Base-by-base conservation (phyloP, 2,113 vertebrate genomes). In the Phylloscopus whistleri region DNA sequence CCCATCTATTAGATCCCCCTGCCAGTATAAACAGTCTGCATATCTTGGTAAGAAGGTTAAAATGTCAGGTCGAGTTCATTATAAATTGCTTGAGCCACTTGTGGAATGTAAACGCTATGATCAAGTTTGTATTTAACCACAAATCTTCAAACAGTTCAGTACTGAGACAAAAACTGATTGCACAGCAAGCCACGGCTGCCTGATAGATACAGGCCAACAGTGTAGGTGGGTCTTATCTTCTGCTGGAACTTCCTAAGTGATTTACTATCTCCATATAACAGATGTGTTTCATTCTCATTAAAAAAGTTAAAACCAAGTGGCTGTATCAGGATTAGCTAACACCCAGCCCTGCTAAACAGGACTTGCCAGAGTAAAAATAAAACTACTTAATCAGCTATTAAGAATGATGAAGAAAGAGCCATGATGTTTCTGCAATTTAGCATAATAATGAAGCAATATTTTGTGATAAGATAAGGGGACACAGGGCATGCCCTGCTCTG, bases 41-140 rank as follows among this genome's bases (percentile, higher is more conserved):
- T 86, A 88, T 66, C 52, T 90, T 91, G 51, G 72, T 84, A 80
- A 93, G 51, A 74, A 93, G 67, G 63, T 86, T 90, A 80, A 94
- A 94, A 91, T 66, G 72, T 78, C 74, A 82, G 37, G 44, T 83
- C 24, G 52, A 93, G 64, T 75, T 88, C 7, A 41, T 70, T 88
- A 91, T 52, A 88, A 94, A 83, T 55, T 44, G 24, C 74, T 81
- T 68, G n/a, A 74, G 78, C 39, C n/a, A 46, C n/a, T 76, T 70
- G 31, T 72, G 56, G 90, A 94, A 95, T 67, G 64, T 63, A 88
- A 92, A 81, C 60, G 70, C 22, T 52, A 30, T 23, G 55, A 77
- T 48, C 53, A n/a, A 88, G 17, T 88, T 83, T 73, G 51, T 60
- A 63, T 94, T 93, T 90, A 84, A 59, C 43, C 39, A 74, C 2